These are phyloP conservation scores for Rhodeus uyekii DNA, from an alignment of 2,797 vertebrate genomes.

Conservation along the genomic window DNA sequence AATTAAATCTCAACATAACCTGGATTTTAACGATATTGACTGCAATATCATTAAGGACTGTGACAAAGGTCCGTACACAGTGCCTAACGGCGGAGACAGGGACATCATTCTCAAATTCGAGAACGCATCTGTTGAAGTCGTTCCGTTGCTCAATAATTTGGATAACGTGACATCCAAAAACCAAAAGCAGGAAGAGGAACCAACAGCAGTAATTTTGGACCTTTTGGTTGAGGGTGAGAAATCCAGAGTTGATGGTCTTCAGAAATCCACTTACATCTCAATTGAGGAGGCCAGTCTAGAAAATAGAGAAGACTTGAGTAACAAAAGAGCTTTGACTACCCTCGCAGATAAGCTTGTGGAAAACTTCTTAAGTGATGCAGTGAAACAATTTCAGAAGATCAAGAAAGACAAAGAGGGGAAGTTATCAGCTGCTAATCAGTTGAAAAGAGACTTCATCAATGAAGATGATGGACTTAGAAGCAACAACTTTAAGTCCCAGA, in stretches of 20 bases:
- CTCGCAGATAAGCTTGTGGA: constrained; percentile 85
- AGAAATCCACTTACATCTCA: constrained; percentile 56
- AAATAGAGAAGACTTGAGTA: constrained; percentile 47
- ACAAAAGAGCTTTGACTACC: constrained; percentile 67
- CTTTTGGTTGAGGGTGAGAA: constrained; percentile 71
- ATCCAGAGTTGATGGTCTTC: constrained; percentile 51
- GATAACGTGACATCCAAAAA: constrained; percentile 49
- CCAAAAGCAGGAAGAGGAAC: constrained; percentile 54
- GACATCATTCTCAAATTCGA: constrained; percentile 67
- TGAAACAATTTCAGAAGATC: constrained; percentile 85
- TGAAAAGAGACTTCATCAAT: constrained; percentile 56
- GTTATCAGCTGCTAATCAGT: constrained; percentile 77
- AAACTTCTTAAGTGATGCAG: constrained; percentile 83
- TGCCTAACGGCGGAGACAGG: constrained; percentile 61
- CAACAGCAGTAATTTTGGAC: constrained; percentile 74
- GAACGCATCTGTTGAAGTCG: constrained; percentile 50
- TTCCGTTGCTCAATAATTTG: constrained; percentile 61
- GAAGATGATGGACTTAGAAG: constrained; percentile 61
- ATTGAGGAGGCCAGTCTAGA: constrained; percentile 50
- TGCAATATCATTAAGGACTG: constrained; percentile 41
- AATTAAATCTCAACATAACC: constrained; percentile 37
- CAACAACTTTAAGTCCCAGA: constrained; percentile 25
- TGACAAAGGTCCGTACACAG: constrained; percentile 53
- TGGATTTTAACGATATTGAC: constrained; percentile 57
- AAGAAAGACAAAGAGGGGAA: constrained; percentile 86